A percentile compares a stretch with the other conserved stretches of the same genome.
Evolutionary conservation across 2,797 vertebrate genomes (phyloP).

Genomic region (Setipinna tenuifilis): DNA sequence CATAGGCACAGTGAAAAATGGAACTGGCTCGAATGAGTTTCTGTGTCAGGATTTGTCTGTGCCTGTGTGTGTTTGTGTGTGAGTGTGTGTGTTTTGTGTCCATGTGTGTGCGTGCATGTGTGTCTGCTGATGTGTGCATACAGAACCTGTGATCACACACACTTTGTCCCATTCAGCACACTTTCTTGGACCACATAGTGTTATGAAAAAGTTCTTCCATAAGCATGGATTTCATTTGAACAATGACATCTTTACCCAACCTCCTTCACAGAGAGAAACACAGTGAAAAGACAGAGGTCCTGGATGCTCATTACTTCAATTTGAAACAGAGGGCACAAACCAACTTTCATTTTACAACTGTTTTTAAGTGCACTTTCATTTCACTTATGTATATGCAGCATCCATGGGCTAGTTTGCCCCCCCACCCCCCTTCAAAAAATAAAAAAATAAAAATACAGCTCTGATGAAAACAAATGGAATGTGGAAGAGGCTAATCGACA

Average conservation of each 20-base stretch:
- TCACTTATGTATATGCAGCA: neutral
- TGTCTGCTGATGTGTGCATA: neutral
- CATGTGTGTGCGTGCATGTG: constrained; percentile 9
- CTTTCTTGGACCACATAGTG: neutral
- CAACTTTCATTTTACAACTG: neutral
- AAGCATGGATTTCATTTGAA: neutral
- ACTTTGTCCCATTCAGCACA: neutral
- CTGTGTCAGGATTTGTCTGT: neutral
- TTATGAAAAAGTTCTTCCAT: neutral
- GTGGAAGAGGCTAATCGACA: constrained; percentile 3
- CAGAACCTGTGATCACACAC: neutral
- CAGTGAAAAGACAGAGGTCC: neutral
- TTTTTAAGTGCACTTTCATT: neutral
- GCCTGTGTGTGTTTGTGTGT: constrained; percentile 37
- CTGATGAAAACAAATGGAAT: constrained; percentile 25
- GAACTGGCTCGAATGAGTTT: constrained; percentile 34
- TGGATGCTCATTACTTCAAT: neutral
- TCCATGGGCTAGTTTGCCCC: neutral
- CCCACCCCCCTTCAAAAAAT: neutral
- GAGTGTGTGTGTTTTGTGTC: constrained; percentile 34
- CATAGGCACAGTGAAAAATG: constrained; percentile 57
- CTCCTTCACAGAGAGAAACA: neutral
- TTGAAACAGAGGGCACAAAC: neutral
- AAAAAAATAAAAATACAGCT: neutral
- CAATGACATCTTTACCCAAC: neutral